Percentiles rank a stretch among this genome's conserved stretches.
phyloP scores from a whole-genome alignment of 2,888 invertebrate species.

The Margaritifera margaritifera region DNA sequence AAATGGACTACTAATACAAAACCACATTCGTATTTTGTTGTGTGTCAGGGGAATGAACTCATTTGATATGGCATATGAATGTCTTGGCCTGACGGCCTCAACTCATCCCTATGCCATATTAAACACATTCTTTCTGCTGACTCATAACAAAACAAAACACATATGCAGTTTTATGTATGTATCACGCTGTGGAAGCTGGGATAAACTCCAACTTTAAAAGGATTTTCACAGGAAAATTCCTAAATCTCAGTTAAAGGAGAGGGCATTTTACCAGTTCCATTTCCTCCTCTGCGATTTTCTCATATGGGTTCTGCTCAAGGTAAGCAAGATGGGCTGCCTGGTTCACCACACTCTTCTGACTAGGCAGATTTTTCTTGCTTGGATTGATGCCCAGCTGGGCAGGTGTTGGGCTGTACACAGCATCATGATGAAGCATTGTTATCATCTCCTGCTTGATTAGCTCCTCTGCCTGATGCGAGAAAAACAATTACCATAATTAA shows the following conservation, averaged over 20 bases:
- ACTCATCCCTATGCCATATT: background rate
- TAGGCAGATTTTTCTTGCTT: constrained; percentile 58
- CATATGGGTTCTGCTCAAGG: constrained; percentile 90
- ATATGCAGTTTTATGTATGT: background rate
- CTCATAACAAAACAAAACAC: no score
- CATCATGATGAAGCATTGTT: constrained; percentile 93
- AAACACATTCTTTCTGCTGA: background rate
- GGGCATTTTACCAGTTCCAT: constrained; percentile 50
- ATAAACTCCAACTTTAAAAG: background rate
- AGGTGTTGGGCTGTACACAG: constrained; percentile 82
- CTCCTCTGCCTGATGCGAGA: constrained; percentile 85
- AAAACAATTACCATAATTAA: constrained; percentile 1
- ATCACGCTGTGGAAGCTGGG: background rate
- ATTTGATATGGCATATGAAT: no score
- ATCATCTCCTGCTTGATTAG: constrained; percentile 97
- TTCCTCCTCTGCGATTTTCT: constrained; percentile 79
- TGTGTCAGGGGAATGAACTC: no score
- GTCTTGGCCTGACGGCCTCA: no score
- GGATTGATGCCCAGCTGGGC: constrained; percentile 65
- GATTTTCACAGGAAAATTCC: constrained; percentile 7
- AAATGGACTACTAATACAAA: no score
- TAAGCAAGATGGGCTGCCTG: constrained; percentile 78
- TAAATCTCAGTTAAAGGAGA: background rate
- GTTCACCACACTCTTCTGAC: constrained; percentile 65
- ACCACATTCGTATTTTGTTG: no score